phyloP scores from a whole-genome alignment of 2,888 invertebrate species.

The Drosophila picticornis region DNA sequence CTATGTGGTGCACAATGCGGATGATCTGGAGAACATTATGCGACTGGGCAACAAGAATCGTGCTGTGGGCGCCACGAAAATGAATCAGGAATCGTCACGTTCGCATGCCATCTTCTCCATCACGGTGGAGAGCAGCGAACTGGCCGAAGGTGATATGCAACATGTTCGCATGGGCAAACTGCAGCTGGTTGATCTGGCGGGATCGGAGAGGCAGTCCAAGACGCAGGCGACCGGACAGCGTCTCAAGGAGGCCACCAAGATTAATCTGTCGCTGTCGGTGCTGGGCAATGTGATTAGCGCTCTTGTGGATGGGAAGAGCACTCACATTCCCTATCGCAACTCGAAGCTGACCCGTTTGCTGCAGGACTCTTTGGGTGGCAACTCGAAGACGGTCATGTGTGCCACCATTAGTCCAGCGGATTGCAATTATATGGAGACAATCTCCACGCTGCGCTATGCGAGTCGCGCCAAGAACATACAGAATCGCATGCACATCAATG shows the following conservation, averaged over 20 bases:
- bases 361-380: constrained; percentile 98
- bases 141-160: constrained; percentile 92
- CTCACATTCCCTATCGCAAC: constrained; percentile 99
- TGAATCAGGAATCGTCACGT: constrained; percentile 98
- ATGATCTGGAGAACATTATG: constrained; percentile 97
- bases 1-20: constrained; percentile 98
- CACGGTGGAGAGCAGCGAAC: constrained; percentile 97
- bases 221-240: constrained; percentile 97
- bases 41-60: constrained; percentile 98
- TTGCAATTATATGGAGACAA: constrained; percentile 98
- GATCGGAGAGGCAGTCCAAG: constrained; percentile 98
- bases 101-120: constrained; percentile 99
- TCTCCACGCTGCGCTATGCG: constrained; percentile 98
- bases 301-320: constrained; percentile 97
- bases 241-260: constrained; percentile 98
- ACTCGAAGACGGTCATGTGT: constrained; percentile 98
- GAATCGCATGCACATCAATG: constrained; percentile 97
- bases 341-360: constrained; percentile 97
- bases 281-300: constrained; percentile 99
- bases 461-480: constrained; percentile 99
- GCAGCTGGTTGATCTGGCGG: constrained; percentile 98
- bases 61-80: constrained; percentile 95
- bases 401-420: constrained; percentile 99
- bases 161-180: constrained; percentile 98
- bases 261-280: constrained; percentile 98